These are phyloP conservation scores for Ceyx melanurus DNA, from an alignment of 2,113 vertebrate species.

Conservation along the genomic window DNA sequence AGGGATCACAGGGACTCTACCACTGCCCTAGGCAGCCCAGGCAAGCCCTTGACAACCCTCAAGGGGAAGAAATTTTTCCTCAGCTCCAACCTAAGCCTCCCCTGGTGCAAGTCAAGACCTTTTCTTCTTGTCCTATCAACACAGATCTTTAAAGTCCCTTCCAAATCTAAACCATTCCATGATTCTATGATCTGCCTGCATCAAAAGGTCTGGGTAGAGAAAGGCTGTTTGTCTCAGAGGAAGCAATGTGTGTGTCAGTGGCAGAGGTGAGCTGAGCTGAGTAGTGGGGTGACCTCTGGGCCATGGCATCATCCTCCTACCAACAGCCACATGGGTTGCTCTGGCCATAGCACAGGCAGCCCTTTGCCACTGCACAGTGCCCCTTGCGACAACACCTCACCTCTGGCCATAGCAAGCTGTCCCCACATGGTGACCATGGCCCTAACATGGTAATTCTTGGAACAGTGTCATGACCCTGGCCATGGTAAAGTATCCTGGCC, in stretches of 20 bases:
- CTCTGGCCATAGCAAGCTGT: rapidly evolving
- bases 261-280: not conserved
- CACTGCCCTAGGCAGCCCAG: too few relatives aligned
- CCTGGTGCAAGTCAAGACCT: too few relatives aligned
- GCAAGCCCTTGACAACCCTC: too few relatives aligned
- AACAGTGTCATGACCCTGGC: not conserved
- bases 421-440: not conserved
- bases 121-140: too few relatives aligned
- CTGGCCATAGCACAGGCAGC: not conserved
- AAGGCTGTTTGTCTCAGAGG: not conserved
- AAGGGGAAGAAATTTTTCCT: too few relatives aligned
- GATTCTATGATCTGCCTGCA: not conserved
- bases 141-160: not conserved
- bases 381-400: too few relatives aligned
- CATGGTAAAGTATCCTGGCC: not conserved
- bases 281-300: rapidly evolving
- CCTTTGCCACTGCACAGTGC: not conserved
- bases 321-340: rapidly evolving
- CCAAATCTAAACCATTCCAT: not conserved
- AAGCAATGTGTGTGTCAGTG: not conserved
- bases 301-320: rapidly evolving
- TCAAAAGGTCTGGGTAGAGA: not conserved
- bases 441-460: rapidly evolving
- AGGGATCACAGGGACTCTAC: too few relatives aligned
- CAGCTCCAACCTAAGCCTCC: too few relatives aligned